These are phyloP conservation scores for Muscidifurax raptorellus DNA, from an alignment of 1,140 invertebrate genomes.

Conservation along the genomic window DNA sequence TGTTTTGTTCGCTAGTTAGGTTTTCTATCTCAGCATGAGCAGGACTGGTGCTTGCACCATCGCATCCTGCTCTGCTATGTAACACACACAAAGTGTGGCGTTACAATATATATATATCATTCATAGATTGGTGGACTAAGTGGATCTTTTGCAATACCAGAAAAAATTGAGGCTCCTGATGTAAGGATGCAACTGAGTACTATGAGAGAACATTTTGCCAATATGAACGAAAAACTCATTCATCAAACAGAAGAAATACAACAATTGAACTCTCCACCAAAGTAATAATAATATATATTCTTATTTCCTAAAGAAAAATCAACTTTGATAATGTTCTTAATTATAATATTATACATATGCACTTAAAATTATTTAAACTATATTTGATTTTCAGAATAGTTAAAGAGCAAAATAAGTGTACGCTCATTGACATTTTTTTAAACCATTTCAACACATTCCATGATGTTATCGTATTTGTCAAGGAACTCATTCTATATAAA, in stretches of 20 bases:
- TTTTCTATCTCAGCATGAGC: no score
- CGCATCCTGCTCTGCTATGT: no score
- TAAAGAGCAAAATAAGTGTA: constrained; percentile 69
- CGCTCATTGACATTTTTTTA: constrained; percentile 54
- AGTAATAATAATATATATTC: constrained; percentile 55
- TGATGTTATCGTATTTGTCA: constrained; percentile 63
- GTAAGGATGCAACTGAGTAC: constrained; percentile 85
- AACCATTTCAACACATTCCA: constrained; percentile 68
- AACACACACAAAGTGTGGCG: no score
- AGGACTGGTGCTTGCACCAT: no score
- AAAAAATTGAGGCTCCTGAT: constrained; percentile 74
- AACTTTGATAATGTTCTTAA: constrained; percentile 18
- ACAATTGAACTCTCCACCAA: constrained; percentile 76
- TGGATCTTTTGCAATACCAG: constrained; percentile 70
- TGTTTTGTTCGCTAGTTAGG: no score
- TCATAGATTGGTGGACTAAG: constrained; percentile 70
- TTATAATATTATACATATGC: constrained; percentile 22
- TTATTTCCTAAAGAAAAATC: constrained; percentile 21
- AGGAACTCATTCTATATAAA: constrained; percentile 67
- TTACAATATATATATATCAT: constrained; percentile 27
- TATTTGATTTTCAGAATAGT: constrained; percentile 67
- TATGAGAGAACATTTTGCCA: constrained; percentile 94
- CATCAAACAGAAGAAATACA: constrained; percentile 86
- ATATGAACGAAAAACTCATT: constrained; percentile 92
- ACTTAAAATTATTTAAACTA: constrained; percentile 34